These are phyloP conservation scores for Pogonognathellus flavescens DNA, from an alignment of 1,140 invertebrate species.

Conservation along the genomic window DNA sequence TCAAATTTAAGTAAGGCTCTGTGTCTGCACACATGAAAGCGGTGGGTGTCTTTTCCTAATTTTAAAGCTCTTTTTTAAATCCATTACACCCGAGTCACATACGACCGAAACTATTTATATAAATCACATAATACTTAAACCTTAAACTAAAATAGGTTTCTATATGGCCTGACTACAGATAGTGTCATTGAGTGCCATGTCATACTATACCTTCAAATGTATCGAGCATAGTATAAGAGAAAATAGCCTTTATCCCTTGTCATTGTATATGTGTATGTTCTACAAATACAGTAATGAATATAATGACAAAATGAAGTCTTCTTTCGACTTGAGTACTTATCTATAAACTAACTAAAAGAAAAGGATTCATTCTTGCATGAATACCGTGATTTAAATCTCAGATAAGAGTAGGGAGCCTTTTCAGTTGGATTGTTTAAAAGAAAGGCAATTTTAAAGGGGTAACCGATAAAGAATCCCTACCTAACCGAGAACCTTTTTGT, in stretches of 20 bases:
- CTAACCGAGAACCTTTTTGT: slow-evolving; percentile 28
- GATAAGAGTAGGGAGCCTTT: slow-evolving; percentile 38
- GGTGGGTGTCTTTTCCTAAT: slow-evolving; percentile 5
- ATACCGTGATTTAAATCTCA: slow-evolving; percentile 38
- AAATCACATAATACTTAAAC: neutral
- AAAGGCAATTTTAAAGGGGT: slow-evolving; percentile 44
- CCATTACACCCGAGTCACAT: neutral
- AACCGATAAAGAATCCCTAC: slow-evolving; percentile 15
- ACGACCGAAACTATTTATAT: neutral
- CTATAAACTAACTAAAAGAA: slow-evolving; percentile 36
- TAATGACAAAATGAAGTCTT: slow-evolving; percentile 8
- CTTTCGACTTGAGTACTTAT: neutral
- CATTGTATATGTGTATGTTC: slow-evolving; percentile 3
- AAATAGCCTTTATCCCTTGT: neutral
- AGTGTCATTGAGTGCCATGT: too few species aligned
- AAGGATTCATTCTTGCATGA: slow-evolving; percentile 23
- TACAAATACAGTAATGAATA: slow-evolving; percentile 28
- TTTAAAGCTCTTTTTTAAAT: slow-evolving; percentile 28
- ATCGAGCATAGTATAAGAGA: neutral
- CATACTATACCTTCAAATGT: neutral
- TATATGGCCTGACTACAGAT: too few species aligned
- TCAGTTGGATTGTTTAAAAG: slow-evolving; percentile 40
- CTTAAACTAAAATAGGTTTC: slow-evolving; percentile 10
- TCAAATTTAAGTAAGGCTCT: neutral
- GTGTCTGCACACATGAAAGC: neutral